phyloP scores from a whole-genome alignment of 1,140 invertebrate genomes.

The Brachionus rubens region DNA sequence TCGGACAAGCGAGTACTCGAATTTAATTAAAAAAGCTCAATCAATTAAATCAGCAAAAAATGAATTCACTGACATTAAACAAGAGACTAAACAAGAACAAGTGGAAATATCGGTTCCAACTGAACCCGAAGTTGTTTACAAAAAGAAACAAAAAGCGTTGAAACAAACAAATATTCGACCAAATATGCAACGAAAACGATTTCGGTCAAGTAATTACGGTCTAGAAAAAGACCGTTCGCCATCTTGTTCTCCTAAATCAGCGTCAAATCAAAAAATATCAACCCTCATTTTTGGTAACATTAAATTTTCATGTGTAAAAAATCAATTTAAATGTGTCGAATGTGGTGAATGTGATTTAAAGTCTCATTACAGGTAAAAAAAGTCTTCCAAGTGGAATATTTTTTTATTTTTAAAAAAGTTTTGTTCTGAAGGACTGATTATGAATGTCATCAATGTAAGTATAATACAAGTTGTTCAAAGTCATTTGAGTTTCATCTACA shows the following conservation, averaged over 20 bases:
- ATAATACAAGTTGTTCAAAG: constrained; percentile 38
- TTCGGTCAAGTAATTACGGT: background rate
- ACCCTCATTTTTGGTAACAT: background rate
- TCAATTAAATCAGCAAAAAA: background rate
- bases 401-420: background rate
- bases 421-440: constrained; percentile 24
- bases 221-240: background rate
- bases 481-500: constrained; percentile 45
- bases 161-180: constrained; percentile 40
- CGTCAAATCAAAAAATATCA: background rate
- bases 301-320: constrained; percentile 21
- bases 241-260: background rate
- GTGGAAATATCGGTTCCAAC: background rate
- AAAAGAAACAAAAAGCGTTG: constrained; percentile 42
- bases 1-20: constrained; percentile 13
- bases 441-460: constrained; percentile 43
- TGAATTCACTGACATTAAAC: background rate
- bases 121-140: background rate
- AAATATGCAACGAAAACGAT: constrained; percentile 1
- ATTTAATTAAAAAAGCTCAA: constrained; percentile 35
- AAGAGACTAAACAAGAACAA: background rate
- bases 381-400: no score
- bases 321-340: constrained; percentile 39
- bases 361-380: constrained; percentile 44
- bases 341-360: constrained; percentile 33